Evolutionary conservation across 2,888 invertebrate genomes (phyloP), one percentile per base, ranked within the genome.

Genomic region (Lissocephala sabroskyi): DNA sequence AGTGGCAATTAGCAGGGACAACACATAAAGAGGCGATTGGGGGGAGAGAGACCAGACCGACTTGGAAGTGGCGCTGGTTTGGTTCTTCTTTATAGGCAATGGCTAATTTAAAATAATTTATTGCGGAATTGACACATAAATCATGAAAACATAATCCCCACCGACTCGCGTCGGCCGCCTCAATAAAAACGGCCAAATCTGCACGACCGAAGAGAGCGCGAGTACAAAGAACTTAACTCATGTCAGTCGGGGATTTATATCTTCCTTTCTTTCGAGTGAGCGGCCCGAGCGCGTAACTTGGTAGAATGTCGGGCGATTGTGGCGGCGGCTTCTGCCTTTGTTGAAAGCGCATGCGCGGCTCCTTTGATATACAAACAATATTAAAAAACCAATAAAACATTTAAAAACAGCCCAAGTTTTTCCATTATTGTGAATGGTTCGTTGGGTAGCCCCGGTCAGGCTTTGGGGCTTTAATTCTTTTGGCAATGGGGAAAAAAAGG

Each of bases 351-450:
- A 64, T 61, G 65, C 37, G 74, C 68, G 68, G 77, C 55, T 19
- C 43, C 63, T 70, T 70, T 70, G 77, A 70, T 58, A 75, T 66
- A 64, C 75, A 74, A 68, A 74, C 78, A 73, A 78, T 71, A 71
- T 78, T 78, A 71, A 78, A 71, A 71, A 71, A 59, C 71, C 71
- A 71, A 71, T 71, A 71, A 71, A 71, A 78, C 71, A 78, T 71
- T 71, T 71, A 71, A 71, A 78, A 71, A 71, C 71, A 75, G 78
- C 71, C 78, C 78, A 78, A 78, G 78, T 78, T 71, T 78, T 78
- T 63, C 77, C 71, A 77, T 77, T 70, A 75, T 70, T 70, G 19
- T 37, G 37, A n/a, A n/a, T 16, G 18, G n/a, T n/a, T n/a, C n/a
- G n/a, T n/a, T n/a, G n/a, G n/a, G n/a, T n/a, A n/a, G n/a, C n/a